phyloP scores from a whole-genome alignment of 2,888 invertebrate genomes.

The Ennomos fuscantarius region DNA sequence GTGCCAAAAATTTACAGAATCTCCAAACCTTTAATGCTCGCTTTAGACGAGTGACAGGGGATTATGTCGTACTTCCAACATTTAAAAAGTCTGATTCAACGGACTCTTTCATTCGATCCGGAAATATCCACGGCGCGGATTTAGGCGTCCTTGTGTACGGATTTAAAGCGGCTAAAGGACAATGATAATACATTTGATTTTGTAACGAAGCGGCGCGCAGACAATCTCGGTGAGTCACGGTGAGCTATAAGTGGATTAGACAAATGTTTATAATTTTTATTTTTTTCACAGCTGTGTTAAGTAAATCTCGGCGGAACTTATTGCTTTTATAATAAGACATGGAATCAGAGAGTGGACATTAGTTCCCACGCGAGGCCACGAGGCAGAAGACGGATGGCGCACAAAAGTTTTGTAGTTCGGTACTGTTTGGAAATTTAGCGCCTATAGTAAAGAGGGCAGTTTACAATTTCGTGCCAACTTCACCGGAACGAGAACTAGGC shows the following conservation, averaged over 20 bases:
- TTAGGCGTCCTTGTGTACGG: slow-evolving; percentile 80
- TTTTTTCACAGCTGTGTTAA: slow-evolving; percentile 46
- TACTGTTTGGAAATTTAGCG: slow-evolving; percentile 66
- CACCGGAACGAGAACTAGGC: slow-evolving; percentile 77
- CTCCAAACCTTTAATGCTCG: slow-evolving; percentile 69
- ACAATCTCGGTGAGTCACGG: slow-evolving; percentile 60
- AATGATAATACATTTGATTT: slow-evolving; percentile 62
- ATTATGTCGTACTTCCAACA: slow-evolving; percentile 66
- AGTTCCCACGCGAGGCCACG: slow-evolving; percentile 42
- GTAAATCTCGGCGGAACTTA: slow-evolving; percentile 44
- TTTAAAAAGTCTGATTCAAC: slow-evolving; percentile 77
- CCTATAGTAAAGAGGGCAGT: slow-evolving; percentile 81
- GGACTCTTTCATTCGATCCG: slow-evolving; percentile 75
- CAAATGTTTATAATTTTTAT: slow-evolving; percentile 44
- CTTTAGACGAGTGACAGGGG: slow-evolving; percentile 67
- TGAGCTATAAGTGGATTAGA: slow-evolving; percentile 44
- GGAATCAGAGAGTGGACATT: slow-evolving; percentile 39
- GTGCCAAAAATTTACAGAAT: slow-evolving; percentile 69
- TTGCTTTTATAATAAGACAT: slow-evolving; percentile 42
- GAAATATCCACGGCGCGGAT: slow-evolving; percentile 75
- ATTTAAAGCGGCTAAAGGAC: slow-evolving; percentile 74
- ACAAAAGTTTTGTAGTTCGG: slow-evolving; percentile 47
- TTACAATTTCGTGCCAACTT: slow-evolving; percentile 83
- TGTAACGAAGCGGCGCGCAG: slow-evolving; percentile 53
- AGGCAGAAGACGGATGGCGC: slow-evolving; percentile 37